Base-by-base conservation (phyloP, 2,888 invertebrate species). In the Drosophila sordidula region DNA sequence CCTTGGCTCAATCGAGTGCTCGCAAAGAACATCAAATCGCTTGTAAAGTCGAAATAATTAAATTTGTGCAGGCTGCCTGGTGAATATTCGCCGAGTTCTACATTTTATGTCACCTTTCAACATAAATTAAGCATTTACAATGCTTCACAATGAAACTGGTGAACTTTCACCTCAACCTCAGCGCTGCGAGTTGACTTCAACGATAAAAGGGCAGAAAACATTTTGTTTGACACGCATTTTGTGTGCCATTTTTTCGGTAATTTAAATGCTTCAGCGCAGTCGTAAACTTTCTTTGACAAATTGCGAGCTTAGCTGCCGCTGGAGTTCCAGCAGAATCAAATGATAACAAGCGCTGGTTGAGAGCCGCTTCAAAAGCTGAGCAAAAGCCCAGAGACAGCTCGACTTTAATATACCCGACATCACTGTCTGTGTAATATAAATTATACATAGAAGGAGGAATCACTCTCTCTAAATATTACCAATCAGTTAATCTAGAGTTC, bases 251-350 rank as follows among this genome's bases (percentile, higher is more conserved):
- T 58, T 16, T 14, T 47, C 36, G 39, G 65, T 75, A 67, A 72
- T 75, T 77, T 70, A 63, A 83, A 75, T 70, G 73, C 63, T 66
- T 29, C 36, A 45, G 56, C 62, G 70, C 49, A 78, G 69, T 82
- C 80, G 72, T 83, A 78, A 83, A 82, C 62, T 78, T 75, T 75
- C 67, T 72, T 78, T 86, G 83, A 83, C 80, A 86, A 86, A 86
- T 82, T 83, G 80, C 70, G 52, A 61, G 80, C 74, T 70, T 75
- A 62, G 51, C 59, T 36, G 56, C 22, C 16, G 46, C 14, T 41
- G 54, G 39, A 47, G 63, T 38, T 47, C 36, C 50, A 25, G 6
- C 34, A 38, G 39, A 65, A 55, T 58, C 61, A 61, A 65, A 65
- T 44, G 25, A 16, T 14, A 18, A 50, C 49, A 18, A 39, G 16